Evolutionary conservation across 2,888 invertebrate species (phyloP), one percentile per base, ranked within the genome.

Genomic region (Lagria hirta): DNA sequence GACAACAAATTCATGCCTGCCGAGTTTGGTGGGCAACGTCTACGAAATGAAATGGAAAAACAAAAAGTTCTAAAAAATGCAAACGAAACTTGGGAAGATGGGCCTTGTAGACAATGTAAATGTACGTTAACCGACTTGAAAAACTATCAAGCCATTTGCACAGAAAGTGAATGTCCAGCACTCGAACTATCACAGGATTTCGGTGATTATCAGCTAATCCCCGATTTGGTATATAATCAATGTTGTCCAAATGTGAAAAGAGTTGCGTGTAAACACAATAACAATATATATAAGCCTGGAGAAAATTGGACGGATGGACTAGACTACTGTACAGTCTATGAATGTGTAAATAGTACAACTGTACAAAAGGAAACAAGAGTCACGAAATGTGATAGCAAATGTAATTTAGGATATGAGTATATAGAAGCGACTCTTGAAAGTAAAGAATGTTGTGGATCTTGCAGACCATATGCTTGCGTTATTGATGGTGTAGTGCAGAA

Each of bases 41-140:
- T 48, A 17, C 52, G 65, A 55, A 55, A 58, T 16, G 55, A 56
- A 18, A 54, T 70, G 0, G 73, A 73, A 17, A 75, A 74, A 5
- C 74, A 77, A 52, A 73, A 72, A n/a, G 57, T 76, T 4, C 61
- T 80, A 6, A 82, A 82, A 65, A 72, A 76, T 41, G 81, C 79
- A 57, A 64, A 82, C 6, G 75, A 79, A 1, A 74, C 69, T 0
- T 88, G 87, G 87, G 63, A 73, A 45, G 86, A 87, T 64, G 86
- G 86, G 0, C 82, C 83, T 12, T 88, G 88, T 59, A 77, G 80
- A 21, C 71, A 74, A 17, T 88, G 87, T 55, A 70, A 70, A 26
- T 87, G 86, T 63, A 23, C 54, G 15, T 69, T 69, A 18, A 55
- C 62, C 22, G 54, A 58, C 4, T 51, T 57, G 8, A 66, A 64